Base-by-base conservation (phyloP, 2,888 invertebrate species). In the Empis livida region DNA sequence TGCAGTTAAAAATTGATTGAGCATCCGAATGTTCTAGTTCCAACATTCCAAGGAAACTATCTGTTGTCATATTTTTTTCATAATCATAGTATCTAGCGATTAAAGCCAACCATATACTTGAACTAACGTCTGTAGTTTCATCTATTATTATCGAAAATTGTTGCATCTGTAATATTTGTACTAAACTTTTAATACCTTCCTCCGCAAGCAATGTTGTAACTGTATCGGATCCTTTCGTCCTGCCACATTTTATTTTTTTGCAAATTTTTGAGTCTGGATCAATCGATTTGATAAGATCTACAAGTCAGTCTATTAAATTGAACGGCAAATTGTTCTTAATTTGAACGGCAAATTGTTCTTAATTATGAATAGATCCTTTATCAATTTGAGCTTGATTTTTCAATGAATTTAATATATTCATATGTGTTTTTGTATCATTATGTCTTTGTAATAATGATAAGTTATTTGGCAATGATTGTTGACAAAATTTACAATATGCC, bases 11-110 rank as follows among this genome's bases (percentile, higher is more conserved):
- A 27, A 4, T 9, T 8, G 23, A 3, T 54, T 53, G 47, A 56
- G 56, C 42, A 53, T 55, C 20, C 46, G 54, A 38, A 56, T 53
- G 17, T 55, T 51, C 31, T 55, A 45, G 42, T 54, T 54, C 27
- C 31, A 30, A 11, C 42, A 23, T n/a, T 11, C 32, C 35, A 27
- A 42, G 17, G 30, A 35, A 47, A 16, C 30, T 31, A 17, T 27
- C 43, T 37, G 37, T 43, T n/a, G 20, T 43, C 9, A 14, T 23
- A 10, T 43, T 43, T 27, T 27, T 8, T 6, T 6, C 8, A 13
- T 23, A 14, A 20, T 43, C 23, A 14, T 17, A 43, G 23, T 43
- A 37, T 43, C 43, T 13, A 5, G 31, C 43, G 3, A 43, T 17
- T 35, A 43, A 4, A 8, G 20, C 31, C 5, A 43, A 35, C 13